Conservation (phyloP, 2,888 invertebrate species). For the Agrochola litura region DNA sequence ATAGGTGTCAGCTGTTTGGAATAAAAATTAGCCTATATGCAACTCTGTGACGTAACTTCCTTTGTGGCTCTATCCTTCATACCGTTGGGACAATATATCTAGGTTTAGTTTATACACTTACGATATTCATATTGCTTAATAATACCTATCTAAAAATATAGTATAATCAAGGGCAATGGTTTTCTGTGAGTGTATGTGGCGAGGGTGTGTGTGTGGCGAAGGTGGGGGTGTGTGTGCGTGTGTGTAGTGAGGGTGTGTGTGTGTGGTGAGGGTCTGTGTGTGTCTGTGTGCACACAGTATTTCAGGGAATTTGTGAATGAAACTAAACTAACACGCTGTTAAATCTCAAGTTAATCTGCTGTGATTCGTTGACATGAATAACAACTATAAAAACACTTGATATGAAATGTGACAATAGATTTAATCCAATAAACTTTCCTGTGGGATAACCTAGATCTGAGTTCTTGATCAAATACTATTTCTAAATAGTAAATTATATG, state of each 20-base stretch:
- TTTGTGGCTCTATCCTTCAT: constrained; percentile 15
- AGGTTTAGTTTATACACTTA: neutral
- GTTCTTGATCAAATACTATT: neutral
- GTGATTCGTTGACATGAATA: neutral
- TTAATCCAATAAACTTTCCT: neutral
- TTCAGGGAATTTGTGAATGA: neutral
- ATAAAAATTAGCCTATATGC: constrained; percentile 48
- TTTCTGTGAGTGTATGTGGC: neutral
- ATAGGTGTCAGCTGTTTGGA: constrained; percentile 23
- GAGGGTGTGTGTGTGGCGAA: too few species aligned
- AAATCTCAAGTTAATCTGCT: neutral
- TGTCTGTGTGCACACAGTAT: neutral
- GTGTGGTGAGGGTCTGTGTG: too few species aligned
- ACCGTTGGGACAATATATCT: constrained; percentile 27
- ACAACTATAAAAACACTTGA: neutral
- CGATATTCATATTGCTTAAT: neutral
- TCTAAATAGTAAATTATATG: neutral
- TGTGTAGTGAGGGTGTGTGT: too few species aligned
- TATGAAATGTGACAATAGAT: neutral
- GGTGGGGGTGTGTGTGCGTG: too few species aligned
- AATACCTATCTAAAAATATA: too few species aligned
- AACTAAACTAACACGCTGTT: neutral
- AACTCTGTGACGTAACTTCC: constrained; percentile 48
- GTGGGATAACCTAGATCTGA: neutral
- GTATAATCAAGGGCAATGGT: neutral